A percentile compares a stretch with the other conserved stretches of the same genome.
Evolutionary conservation across 2,797 vertebrate genomes (phyloP).

Genomic region (Pelobates cultripes): DNA sequence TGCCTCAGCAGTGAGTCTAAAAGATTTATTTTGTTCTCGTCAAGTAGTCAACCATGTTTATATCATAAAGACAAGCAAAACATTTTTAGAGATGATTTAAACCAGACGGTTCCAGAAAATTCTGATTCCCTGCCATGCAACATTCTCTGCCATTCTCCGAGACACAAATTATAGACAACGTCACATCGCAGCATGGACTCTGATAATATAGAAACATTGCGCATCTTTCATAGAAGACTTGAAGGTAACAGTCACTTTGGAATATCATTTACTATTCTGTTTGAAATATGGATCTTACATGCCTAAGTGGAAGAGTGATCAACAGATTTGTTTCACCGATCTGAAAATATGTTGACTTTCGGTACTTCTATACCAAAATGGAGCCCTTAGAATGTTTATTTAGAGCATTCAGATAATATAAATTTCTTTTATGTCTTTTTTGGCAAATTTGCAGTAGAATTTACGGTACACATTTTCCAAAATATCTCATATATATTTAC

Average conservation of each 20-base stretch:
- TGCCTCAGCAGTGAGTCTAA: too few species aligned
- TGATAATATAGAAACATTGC: conserved; percentile 39
- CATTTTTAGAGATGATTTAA: conserved; percentile 48
- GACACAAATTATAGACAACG: conserved; percentile 53
- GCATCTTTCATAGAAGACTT: conserved; percentile 33
- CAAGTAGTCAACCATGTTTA: conserved; percentile 2
- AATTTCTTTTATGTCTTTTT: too few species aligned
- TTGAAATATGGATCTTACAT: conserved; percentile 41
- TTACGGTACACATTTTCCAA: too few species aligned
- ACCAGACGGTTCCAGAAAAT: conserved; percentile 55
- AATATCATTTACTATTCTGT: conserved; percentile 28
- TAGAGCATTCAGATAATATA: too few species aligned
- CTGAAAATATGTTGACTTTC: too few species aligned
- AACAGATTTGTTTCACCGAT: not conserved
- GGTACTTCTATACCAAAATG: too few species aligned
- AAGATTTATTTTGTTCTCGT: not conserved
- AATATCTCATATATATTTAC: too few species aligned
- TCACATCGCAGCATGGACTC: conserved; percentile 55
- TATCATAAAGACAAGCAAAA: conserved; percentile 18
- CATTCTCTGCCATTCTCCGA: conserved; percentile 16
- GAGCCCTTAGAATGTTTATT: too few species aligned
- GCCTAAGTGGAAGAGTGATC: conserved; percentile 2
- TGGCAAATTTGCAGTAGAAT: too few species aligned
- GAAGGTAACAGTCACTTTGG: conserved; percentile 42
- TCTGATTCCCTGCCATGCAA: conserved; percentile 48